These are phyloP conservation scores for Oxycera nigricornis DNA, from an alignment of 2,888 invertebrate species.

Conservation along the genomic window DNA sequence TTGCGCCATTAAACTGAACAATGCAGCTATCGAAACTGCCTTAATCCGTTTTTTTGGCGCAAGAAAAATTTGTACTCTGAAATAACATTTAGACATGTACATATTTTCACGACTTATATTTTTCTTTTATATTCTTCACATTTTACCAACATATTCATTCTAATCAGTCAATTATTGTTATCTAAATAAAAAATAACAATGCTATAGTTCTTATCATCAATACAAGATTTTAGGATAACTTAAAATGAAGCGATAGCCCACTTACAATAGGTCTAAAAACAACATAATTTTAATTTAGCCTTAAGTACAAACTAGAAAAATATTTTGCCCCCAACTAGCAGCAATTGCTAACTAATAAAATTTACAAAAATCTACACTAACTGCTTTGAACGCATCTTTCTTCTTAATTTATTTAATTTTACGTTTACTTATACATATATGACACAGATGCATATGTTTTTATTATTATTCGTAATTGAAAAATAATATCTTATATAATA, in stretches of 20 bases:
- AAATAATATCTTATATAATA: conserved; percentile 7
- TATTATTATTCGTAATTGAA: not conserved
- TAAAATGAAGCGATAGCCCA: too few species aligned
- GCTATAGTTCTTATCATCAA: not conserved
- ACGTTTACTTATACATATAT: not conserved
- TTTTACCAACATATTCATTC: conserved; percentile 16
- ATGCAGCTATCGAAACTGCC: too few species aligned
- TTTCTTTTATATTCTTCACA: not conserved
- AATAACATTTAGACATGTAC: too few species aligned
- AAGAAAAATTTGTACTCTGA: too few species aligned
- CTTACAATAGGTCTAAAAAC: too few species aligned
- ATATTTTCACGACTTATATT: not conserved
- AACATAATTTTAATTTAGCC: not conserved
- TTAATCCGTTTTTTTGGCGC: too few species aligned
- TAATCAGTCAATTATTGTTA: conserved; percentile 31
- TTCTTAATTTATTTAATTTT: too few species aligned
- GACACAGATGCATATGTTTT: not conserved
- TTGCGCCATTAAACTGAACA: too few species aligned
- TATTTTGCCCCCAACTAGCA: not conserved
- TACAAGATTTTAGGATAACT: too few species aligned
- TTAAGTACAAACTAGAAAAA: not conserved
- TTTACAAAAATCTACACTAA: not conserved
- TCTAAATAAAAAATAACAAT: not conserved
- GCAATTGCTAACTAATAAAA: not conserved
- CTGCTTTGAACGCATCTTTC: not conserved